Conservation (phyloP, 2,888 invertebrate species). For the Cetonia aurata region DNA sequence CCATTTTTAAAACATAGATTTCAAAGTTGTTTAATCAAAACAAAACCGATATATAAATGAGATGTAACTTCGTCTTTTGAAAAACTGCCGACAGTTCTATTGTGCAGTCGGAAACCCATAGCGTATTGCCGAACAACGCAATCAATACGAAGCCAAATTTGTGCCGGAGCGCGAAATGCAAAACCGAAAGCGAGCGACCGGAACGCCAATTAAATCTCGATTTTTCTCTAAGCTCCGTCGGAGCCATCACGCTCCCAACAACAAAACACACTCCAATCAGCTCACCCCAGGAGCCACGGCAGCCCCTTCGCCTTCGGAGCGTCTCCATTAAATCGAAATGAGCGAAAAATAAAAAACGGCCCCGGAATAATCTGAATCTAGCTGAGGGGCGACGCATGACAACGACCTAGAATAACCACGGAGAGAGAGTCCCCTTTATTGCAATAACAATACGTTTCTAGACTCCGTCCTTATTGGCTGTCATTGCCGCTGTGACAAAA, state of each 20-base stretch:
- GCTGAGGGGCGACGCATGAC: slow-evolving; percentile 44
- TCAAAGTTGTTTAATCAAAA: no score
- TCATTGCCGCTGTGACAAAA: slow-evolving; percentile 56
- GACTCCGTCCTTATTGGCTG: slow-evolving; percentile 59
- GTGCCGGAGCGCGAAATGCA: slow-evolving; percentile 37
- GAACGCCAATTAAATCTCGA: slow-evolving; percentile 54
- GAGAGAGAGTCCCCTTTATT: slow-evolving; percentile 57
- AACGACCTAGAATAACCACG: slow-evolving; percentile 51
- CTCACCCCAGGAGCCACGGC: slow-evolving; percentile 49
- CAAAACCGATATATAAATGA: no score
- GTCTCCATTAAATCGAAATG: slow-evolving; percentile 59
- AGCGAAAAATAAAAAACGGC: slow-evolving; percentile 53
- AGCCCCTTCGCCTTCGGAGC: slow-evolving; percentile 46
- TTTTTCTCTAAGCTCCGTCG: slow-evolving; percentile 48
- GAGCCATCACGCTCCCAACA: slow-evolving; percentile 53
- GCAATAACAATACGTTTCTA: slow-evolving; percentile 59
- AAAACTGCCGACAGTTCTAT: no score
- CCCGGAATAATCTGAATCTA: slow-evolving; percentile 60
- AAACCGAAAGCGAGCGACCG: slow-evolving; percentile 42
- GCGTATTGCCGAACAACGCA: neutral
- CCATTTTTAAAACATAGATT: no score
- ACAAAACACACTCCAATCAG: slow-evolving; percentile 55
- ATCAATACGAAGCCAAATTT: slow-evolving; percentile 22
- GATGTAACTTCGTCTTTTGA: no score
- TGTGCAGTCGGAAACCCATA: no score